Base-by-base conservation (phyloP, 1,140 invertebrate genomes). In the Drosophila miranda region DNA sequence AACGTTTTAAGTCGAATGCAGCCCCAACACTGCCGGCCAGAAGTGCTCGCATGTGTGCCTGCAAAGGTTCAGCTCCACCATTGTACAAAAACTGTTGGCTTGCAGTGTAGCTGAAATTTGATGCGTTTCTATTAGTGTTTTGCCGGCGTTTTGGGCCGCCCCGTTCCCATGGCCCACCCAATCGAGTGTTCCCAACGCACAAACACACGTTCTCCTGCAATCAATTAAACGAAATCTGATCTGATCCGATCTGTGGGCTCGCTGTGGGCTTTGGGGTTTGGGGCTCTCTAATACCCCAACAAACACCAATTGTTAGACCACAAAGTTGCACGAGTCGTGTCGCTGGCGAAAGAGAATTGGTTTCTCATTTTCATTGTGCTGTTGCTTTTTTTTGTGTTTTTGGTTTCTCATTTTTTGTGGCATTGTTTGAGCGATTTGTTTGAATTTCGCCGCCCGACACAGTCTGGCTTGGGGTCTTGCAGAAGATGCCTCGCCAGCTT, bases 371-470 rank as follows among this genome's bases (percentile, higher is more conserved):
- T 62, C 69, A 73, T 81, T 60, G 61, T 42, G 41, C 68, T 66
- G 44, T 72, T 59, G 51, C 19, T 26, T 62, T 67, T 52, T 43
- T 58, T 26, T 64, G 19, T 41, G 43, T 62, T 54, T 60, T 48
- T 55, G 60, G 66, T 60, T 75, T 48, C 58, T 59, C 43, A 43
- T 51, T 68, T 58, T 58, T 73, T 86, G 81, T 77, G 54, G 80
- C 77, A 84, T 84, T 84, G 81, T 84, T 84, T 84, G 81, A 86
- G 82, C 77, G 81, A 84, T 84, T 84, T 84, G 81, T 84, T 84
- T 84, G 81, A 84, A 84, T 84, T 84, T 74, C 34, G 77, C 80
- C 80, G 80, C 58, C 67, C 57, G 64, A 61, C 73, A 58, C 72
- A 58, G 75, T 75, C 75, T 78, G 80, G 21, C 34, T 34, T 8